A percentile compares a stretch with the other conserved stretches of the same genome.
These are phyloP conservation scores for Isaurus tuberculatus DNA, from an alignment of 92 coral and sea anemone genomes.

Conservation along the genomic window DNA sequence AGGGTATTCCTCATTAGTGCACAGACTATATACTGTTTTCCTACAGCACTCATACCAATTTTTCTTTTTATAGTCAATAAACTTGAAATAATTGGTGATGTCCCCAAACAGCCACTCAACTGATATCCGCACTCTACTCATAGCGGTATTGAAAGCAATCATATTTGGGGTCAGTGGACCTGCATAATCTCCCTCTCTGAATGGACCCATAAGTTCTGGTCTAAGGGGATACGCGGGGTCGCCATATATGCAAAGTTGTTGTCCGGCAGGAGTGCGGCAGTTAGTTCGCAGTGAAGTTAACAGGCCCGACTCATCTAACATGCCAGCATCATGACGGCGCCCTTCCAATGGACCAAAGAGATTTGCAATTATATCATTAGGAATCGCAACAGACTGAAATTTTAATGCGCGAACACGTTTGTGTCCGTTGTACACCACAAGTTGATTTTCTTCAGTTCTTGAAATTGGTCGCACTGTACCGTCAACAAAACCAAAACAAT, in stretches of 20 bases:
- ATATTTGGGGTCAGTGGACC: conserved; percentile 52
- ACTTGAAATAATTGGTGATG: conserved; percentile 49
- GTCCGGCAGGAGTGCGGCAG: conserved; percentile 49
- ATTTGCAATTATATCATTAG: conserved; percentile 7
- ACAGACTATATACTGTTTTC: too few relatives aligned
- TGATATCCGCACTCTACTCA: conserved; percentile 38
- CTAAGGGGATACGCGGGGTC: conserved; percentile 59
- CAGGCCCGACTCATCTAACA: conserved; percentile 56
- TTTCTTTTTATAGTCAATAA: conserved; percentile 35
- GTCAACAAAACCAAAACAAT: conserved; percentile 26
- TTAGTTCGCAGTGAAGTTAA: conserved; percentile 36
- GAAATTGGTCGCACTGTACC: too few relatives aligned
- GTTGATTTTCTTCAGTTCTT: conserved; percentile 34
- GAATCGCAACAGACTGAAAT: conserved; percentile 20
- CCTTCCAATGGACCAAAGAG: conserved; percentile 56
- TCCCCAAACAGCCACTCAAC: conserved; percentile 52
- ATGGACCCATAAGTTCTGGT: conserved; percentile 54
- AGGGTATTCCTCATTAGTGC: too few relatives aligned
- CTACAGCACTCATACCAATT: too few relatives aligned
- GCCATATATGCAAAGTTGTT: conserved; percentile 51
- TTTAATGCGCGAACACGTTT: conserved; percentile 47
- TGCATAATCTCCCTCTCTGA: conserved; percentile 47
- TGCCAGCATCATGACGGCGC: conserved; percentile 60
- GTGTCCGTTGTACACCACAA: conserved; percentile 48
- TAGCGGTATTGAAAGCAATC: conserved; percentile 48